Percentiles rank a stretch among this genome's conserved stretches.
These are phyloP conservation scores for Megathymus violae DNA, from an alignment of 1,140 invertebrate genomes.

Conservation along the genomic window DNA sequence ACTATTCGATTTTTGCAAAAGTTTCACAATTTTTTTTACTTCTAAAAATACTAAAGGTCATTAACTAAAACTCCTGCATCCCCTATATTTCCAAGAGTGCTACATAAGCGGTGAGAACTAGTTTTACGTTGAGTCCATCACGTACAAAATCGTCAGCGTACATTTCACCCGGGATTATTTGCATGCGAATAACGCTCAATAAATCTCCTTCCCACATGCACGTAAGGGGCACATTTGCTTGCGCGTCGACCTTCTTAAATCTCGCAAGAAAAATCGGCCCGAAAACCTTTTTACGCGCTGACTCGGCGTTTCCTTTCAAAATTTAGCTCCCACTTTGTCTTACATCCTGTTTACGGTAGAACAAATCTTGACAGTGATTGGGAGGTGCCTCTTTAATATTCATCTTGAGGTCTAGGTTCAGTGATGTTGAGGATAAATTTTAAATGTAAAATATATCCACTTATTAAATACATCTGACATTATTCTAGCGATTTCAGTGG, in stretches of 20 bases:
- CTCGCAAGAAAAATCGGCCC: constrained; percentile 32
- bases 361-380: constrained; percentile 32
- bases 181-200: constrained; percentile 31
- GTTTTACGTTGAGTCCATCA: constrained; percentile 15
- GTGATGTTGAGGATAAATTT: background rate
- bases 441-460: background rate
- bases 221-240: constrained; percentile 25
- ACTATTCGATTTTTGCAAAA: too few species aligned
- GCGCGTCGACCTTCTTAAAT: constrained; percentile 25
- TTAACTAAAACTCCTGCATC: background rate
- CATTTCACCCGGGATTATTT: constrained; percentile 32
- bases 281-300: constrained; percentile 40
- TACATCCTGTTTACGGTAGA: constrained; percentile 23
- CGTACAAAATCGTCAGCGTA: constrained; percentile 31
- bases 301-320: constrained; percentile 38
- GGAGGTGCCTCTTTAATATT: constrained; percentile 25
- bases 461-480: too few species aligned
- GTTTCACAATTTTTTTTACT: too few species aligned
- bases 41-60: too few species aligned
- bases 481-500: too few species aligned
- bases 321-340: constrained; percentile 37
- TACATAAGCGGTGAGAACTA: constrained; percentile 20
- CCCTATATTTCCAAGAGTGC: constrained; percentile 9
- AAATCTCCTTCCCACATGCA: constrained; percentile 29
- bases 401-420: background rate